These are phyloP conservation scores for Melanotaenia maccullochi DNA, from an alignment of 2,797 vertebrate genomes.

Conservation along the genomic window DNA sequence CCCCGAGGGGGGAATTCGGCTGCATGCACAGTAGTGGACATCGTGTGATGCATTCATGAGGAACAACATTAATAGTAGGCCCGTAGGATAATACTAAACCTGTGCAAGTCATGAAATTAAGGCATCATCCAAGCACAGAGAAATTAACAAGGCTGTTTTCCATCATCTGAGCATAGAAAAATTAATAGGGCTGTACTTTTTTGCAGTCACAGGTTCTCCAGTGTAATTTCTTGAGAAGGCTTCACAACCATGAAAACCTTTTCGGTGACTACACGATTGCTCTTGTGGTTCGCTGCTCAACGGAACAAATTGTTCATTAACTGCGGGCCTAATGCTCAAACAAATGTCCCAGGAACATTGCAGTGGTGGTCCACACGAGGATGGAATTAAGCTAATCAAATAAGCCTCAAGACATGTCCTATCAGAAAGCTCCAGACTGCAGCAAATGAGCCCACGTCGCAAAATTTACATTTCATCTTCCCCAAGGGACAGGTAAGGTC, in stretches of 20 bases:
- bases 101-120: conserved; percentile 46
- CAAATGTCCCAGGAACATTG: conserved; percentile 74
- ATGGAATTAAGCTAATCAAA: conserved; percentile 84
- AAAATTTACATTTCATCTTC: conserved; percentile 80
- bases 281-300: conserved; percentile 69
- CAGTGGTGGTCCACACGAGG: conserved; percentile 73
- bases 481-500: conserved; percentile 69
- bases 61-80: conserved; percentile 26
- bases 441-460: conserved; percentile 75
- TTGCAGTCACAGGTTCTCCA: conserved; percentile 39
- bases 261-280: conserved; percentile 42
- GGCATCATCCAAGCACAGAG: conserved; percentile 38
- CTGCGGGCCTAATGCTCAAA: conserved; percentile 68
- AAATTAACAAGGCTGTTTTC: conserved; percentile 45
- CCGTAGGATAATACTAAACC: conserved; percentile 19
- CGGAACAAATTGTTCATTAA: conserved; percentile 81
- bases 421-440: conserved; percentile 82
- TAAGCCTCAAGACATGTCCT: conserved; percentile 82
- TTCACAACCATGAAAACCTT: conserved; percentile 60
- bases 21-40: conserved; percentile 11
- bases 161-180: conserved; percentile 49
- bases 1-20: conserved; percentile 11
- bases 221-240: conserved; percentile 57
- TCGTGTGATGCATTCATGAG: conserved; percentile 26
- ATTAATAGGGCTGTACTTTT: conserved; percentile 52